Base-by-base conservation (phyloP, 2,797 vertebrate genomes). In the Etheostoma nigrum region DNA sequence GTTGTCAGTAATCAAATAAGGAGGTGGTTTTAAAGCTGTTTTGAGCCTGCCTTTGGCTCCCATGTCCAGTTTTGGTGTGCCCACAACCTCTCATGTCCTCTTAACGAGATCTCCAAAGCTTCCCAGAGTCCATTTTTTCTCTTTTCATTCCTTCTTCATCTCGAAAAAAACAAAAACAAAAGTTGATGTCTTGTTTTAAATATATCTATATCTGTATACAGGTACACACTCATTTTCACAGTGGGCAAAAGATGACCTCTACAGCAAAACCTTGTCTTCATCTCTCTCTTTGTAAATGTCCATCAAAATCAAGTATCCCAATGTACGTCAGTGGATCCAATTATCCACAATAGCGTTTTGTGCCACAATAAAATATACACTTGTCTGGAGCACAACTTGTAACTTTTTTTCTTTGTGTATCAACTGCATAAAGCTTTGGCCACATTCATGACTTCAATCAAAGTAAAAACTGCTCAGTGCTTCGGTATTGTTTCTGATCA, bases 391-490 rank as follows among this genome's bases (percentile, higher is more conserved):
- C 93, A 94, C 93, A 87, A 90, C 85, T 91, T 94, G 74, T 91
- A 86, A 91, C 80, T 93, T 88, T 80, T 67, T 67, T 81, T 83
- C 68, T 72, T 87, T 94, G 92, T 94, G 89, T 95, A 96, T 96
- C 89, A 95, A 94, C 94, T 91, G 93, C 96, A 96, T 93, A 96
- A 97, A 96, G 96, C 96, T 97, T 97, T 96, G 96, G 97, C 97
- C 97, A 97, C 96, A 96, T 97, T 96, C 95, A 96, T 94, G 92
- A 94, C 94, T 95, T 95, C 94, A 95, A 96, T 96, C 93, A 95
- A 88, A 93, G 92, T 95, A 95, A 94, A 95, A 96, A 96, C 95
- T 92, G 93, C 95, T 96, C 96, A 96, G 96, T 96, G 96, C 96
- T 93, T 94, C 94, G 83, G 87, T 93, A 87, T 93, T 70, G 70